phyloP scores from a whole-genome alignment of 2,797 vertebrate genomes.

The Sebastes steindachneri region DNA sequence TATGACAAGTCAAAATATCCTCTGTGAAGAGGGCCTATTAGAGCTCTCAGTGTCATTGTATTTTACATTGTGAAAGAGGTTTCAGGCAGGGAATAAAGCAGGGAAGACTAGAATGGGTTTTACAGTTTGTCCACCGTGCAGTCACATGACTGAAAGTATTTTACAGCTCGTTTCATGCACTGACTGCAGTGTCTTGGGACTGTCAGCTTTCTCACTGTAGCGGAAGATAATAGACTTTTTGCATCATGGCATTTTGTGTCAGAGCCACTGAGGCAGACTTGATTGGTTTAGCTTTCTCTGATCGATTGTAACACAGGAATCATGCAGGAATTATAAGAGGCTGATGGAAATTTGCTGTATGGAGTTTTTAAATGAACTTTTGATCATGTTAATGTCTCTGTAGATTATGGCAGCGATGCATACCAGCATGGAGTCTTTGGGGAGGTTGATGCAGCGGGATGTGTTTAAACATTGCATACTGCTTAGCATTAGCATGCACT shows the following conservation, averaged over 20 bases:
- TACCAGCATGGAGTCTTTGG: neutral
- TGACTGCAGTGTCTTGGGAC: neutral
- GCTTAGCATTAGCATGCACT: neutral
- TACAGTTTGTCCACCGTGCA: neutral
- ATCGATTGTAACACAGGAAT: neutral
- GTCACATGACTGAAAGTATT: neutral
- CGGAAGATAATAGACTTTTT: neutral
- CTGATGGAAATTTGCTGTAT: neutral
- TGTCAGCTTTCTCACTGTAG: neutral
- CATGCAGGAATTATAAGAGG: neutral
- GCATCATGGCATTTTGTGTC: neutral
- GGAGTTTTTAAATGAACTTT: neutral
- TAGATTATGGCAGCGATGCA: neutral
- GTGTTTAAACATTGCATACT: neutral
- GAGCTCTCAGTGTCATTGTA: neutral
- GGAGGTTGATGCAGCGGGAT: neutral
- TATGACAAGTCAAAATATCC: no score
- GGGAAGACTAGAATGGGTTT: neutral
- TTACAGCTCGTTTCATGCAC: neutral
- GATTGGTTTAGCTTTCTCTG: neutral
- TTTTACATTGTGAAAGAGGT: neutral
- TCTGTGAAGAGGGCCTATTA: neutral
- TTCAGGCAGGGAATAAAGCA: neutral
- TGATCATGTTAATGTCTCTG: neutral
- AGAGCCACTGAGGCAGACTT: neutral